Base-by-base conservation (phyloP, 2,888 invertebrate species). In the Deilephila elpenor region DNA sequence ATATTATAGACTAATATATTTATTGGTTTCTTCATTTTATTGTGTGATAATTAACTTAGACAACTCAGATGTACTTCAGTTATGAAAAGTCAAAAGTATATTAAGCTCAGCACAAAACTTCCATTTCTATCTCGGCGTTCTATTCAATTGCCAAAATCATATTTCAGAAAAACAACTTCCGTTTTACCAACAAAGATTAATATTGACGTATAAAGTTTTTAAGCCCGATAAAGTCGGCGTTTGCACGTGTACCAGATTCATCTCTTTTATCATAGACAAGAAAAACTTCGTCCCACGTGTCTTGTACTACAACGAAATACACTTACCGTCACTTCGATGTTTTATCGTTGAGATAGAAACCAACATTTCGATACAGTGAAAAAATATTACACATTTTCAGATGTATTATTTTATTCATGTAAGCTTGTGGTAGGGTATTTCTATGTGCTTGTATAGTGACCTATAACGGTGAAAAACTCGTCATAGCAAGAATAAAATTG, bases 201-300 rank as follows among this genome's bases (percentile, higher is more conserved):
- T 67, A 67, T 44, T 67, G 67, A 51, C 44, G 67, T 67, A 44
- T 25, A 25, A 64, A 64, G 37, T 64, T 64, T 64, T 62, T 62
- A n/a, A n/a, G 5, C 14, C 44, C 14, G 25, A 67, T 67, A 44
- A 6, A 67, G 11, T 37, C 11, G 20, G n/a, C 44, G 37, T 51
- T 20, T 64, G 20, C n/a, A 44, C 67, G 37, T 64, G 34, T 64
- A 51, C 67, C 67, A 67, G 44, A 44, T 67, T 67, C 44, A 67
- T 67, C 20, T 14, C 67, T 67, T 44, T 67, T 67, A 44, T 67
- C 34, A 67, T 44, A 25, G 44, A 67, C 44, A 37, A 19, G 7
- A 19, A 61, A 64, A 44, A 64, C 20, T 64, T 64, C 20, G 20
- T n/a, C 37, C 37, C 20, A 37, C 37, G 44, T 20, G 37, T 34